Evolutionary conservation across 2,113 vertebrate genomes (phyloP).

Genomic region (Pholis gunnellus): DNA sequence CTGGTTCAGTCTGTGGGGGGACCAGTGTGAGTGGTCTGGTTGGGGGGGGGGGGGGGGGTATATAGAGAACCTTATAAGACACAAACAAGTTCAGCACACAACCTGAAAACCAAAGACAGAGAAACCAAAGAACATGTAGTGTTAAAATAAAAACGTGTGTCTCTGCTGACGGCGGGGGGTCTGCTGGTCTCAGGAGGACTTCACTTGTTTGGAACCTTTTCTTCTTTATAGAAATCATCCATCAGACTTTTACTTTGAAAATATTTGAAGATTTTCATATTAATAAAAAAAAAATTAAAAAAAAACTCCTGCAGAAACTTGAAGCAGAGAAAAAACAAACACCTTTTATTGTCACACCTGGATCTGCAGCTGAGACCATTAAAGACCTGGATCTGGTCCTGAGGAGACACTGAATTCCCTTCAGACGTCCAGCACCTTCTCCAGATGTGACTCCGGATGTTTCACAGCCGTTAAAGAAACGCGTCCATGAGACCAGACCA

Average conservation of each 20-base stretch:
- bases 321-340: not conserved
- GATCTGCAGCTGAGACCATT: no score
- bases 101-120: slow-evolving; percentile 58
- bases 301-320: not conserved
- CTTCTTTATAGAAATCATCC: not conserved
- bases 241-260: not conserved
- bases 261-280: not conserved
- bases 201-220: not conserved
- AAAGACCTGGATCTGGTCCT: no score
- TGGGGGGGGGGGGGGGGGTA: not conserved
- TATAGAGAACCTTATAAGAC: slow-evolving; percentile 68
- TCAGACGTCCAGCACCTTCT: no score
- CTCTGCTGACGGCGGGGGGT: slow-evolving; percentile 1
- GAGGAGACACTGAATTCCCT: no score
- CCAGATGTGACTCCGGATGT: no score
- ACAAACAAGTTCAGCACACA: slow-evolving; percentile 73
- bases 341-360: not conserved
- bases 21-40: slow-evolving; percentile 9
- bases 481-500: no score
- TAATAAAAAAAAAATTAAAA: not conserved
- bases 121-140: slow-evolving; percentile 69
- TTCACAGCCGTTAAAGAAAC: no score
- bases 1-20: not conserved
- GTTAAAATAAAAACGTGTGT: slow-evolving; percentile 47
- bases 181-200: slow-evolving; percentile 34